Evolutionary conservation across 2,113 vertebrate species (phyloP).

Genomic region (Myiagra hebetior): DNA sequence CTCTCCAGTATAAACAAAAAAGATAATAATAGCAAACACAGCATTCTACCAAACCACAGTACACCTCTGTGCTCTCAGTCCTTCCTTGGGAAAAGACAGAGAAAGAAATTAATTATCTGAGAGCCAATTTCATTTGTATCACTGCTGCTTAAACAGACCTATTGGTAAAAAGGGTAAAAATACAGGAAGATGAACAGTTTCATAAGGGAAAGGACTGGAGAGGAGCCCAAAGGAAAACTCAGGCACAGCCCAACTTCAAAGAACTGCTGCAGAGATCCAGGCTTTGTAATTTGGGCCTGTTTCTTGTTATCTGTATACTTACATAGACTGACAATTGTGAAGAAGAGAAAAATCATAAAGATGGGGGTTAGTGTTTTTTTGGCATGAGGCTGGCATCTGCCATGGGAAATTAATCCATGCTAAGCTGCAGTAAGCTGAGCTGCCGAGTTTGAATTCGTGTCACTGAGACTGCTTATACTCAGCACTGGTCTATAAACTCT

Average conservation of each 20-base stretch:
- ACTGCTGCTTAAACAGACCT: neutral
- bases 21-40: neutral
- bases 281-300: neutral
- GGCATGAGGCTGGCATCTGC: neutral
- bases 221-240: neutral
- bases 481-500: neutral
- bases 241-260: neutral
- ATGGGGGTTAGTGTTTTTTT: neutral
- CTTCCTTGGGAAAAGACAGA: neutral
- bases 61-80: neutral
- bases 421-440: constrained; percentile 22
- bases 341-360: neutral
- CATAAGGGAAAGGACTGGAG: neutral
- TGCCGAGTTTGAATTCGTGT: constrained; percentile 23
- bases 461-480: neutral
- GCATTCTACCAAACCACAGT: neutral
- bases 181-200: neutral
- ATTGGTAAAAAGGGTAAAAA: neutral
- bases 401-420: constrained; percentile 22
- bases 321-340: neutral
- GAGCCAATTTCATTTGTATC: neutral
- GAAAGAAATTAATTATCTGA: neutral
- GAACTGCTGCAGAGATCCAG: neutral
- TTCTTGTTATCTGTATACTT: neutral
- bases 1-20: neutral